A percentile compares a stretch with the other conserved stretches of the same genome.
Conservation (phyloP, 2,888 invertebrate species). For the Drosophila neutralis region DNA sequence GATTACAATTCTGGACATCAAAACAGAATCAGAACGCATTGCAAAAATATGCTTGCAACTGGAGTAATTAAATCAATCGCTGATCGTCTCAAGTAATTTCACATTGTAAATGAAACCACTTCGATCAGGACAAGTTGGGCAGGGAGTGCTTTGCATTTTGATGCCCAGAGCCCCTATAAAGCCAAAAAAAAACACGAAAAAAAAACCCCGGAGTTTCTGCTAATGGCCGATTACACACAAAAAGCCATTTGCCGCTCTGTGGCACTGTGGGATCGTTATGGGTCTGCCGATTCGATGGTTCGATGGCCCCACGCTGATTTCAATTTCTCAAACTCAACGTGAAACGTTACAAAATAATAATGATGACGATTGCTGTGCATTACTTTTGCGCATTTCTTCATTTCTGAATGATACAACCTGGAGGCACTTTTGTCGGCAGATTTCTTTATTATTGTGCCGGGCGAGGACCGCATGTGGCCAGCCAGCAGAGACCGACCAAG, state of each 20-base stretch:
- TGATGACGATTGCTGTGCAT: constrained; percentile 68
- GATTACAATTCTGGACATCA: neutral
- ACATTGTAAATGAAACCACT: constrained; percentile 54
- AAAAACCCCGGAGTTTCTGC: constrained; percentile 61
- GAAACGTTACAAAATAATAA: constrained; percentile 78
- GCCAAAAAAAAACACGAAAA: constrained; percentile 5
- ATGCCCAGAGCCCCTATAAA: neutral
- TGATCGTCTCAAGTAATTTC: constrained; percentile 4
- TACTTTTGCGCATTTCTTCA: constrained; percentile 75
- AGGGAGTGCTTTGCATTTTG: constrained; percentile 20
- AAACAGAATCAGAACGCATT: neutral
- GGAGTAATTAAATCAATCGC: neutral
- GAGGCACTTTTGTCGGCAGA: constrained; percentile 67
- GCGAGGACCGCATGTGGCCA: constrained; percentile 65
- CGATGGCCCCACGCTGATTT: constrained; percentile 71
- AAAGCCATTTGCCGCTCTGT: constrained; percentile 64
- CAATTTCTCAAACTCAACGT: constrained; percentile 75
- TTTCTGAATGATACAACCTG: constrained; percentile 49
- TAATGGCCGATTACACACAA: constrained; percentile 71
- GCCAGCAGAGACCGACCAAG: neutral
- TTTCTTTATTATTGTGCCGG: constrained; percentile 72
- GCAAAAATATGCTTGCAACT: neutral
- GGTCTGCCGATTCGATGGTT: neutral
- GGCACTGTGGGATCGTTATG: constrained; percentile 3
- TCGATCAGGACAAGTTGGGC: constrained; percentile 3